phyloP scores from a whole-genome alignment of 2,888 invertebrate genomes.

The Drosophila pegasa region DNA sequence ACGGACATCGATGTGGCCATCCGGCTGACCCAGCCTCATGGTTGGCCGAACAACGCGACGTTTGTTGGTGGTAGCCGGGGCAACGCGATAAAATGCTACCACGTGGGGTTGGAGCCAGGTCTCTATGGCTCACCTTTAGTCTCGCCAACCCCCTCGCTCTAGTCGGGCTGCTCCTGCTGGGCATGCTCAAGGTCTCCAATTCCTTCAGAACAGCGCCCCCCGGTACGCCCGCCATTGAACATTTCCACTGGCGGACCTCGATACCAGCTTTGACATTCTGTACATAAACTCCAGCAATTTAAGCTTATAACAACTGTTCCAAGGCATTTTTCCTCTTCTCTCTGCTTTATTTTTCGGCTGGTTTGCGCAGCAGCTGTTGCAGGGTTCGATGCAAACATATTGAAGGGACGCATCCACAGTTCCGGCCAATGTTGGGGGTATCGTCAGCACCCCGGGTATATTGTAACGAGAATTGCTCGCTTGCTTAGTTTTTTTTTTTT shows the following conservation, averaged over 20 bases:
- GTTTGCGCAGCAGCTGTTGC: constrained; percentile 64
- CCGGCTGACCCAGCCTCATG: constrained; percentile 6
- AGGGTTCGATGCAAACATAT: constrained; percentile 75
- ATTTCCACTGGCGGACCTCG: constrained; percentile 33
- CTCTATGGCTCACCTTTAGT: constrained; percentile 23
- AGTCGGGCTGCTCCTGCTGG: constrained; percentile 3
- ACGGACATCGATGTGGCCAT: constrained; percentile 26
- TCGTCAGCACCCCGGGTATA: constrained; percentile 31
- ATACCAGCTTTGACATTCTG: constrained; percentile 68
- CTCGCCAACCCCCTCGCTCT: constrained; percentile 8
- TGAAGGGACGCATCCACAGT: constrained; percentile 50
- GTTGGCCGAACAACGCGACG: constrained; percentile 18
- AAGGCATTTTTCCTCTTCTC: constrained; percentile 25
- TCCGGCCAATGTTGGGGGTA: constrained; percentile 22
- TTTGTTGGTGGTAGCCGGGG: constrained; percentile 35
- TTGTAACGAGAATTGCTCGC: constrained; percentile 31
- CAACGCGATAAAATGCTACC: constrained; percentile 21
- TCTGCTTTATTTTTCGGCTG: constrained; percentile 36
- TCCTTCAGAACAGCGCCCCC: constrained; percentile 40
- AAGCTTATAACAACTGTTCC: constrained; percentile 71
- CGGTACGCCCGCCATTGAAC: constrained; percentile 24
- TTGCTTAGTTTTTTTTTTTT: constrained; percentile 22
- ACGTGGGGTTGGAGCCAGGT: constrained; percentile 1
- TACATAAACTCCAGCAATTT: constrained; percentile 70
- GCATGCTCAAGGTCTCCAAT: constrained; percentile 36